Conservation (phyloP, 2,888 invertebrate species). For the Prionchulus punctatus region DNA sequence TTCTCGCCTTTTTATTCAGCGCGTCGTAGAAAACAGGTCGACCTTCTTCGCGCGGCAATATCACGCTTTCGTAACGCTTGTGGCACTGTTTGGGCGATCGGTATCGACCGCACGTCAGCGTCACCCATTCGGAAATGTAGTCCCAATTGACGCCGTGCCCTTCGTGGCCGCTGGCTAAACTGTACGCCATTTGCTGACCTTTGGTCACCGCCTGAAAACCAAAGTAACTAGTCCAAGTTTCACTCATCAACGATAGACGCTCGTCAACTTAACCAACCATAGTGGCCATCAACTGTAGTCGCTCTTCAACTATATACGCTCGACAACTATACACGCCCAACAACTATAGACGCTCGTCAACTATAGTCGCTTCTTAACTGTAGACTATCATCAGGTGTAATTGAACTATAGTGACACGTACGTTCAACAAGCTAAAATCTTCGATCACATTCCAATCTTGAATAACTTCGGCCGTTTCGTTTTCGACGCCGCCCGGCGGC, state of each 20-base stretch:
- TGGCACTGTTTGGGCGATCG: constrained; percentile 80
- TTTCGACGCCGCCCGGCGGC: constrained; percentile 9
- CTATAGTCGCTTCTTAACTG: too few relatives aligned
- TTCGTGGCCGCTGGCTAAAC: constrained; percentile 55
- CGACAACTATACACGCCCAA: too few relatives aligned
- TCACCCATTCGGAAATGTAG: constrained; percentile 74
- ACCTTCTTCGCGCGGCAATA: constrained; percentile 73
- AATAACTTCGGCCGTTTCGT: constrained; percentile 11
- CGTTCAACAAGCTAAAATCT: constrained; percentile 70
- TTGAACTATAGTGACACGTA: too few relatives aligned
- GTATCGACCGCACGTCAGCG: constrained; percentile 44
- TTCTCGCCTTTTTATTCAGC: background rate
- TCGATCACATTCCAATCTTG: constrained; percentile 80
- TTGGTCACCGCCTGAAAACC: constrained; percentile 40
- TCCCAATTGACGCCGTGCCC: constrained; percentile 91
- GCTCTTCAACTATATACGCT: too few relatives aligned
- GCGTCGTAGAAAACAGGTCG: constrained; percentile 18
- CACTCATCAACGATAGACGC: too few relatives aligned
- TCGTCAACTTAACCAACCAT: too few relatives aligned
- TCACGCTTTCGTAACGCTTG: constrained; percentile 68
- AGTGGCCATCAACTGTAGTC: too few relatives aligned
- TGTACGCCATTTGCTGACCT: constrained; percentile 51
- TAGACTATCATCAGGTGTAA: too few relatives aligned
- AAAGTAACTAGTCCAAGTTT: constrained; percentile 6
- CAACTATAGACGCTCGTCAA: too few relatives aligned